Conservation (phyloP, 2,888 invertebrate genomes). For the Cataglyphis cursor region DNA sequence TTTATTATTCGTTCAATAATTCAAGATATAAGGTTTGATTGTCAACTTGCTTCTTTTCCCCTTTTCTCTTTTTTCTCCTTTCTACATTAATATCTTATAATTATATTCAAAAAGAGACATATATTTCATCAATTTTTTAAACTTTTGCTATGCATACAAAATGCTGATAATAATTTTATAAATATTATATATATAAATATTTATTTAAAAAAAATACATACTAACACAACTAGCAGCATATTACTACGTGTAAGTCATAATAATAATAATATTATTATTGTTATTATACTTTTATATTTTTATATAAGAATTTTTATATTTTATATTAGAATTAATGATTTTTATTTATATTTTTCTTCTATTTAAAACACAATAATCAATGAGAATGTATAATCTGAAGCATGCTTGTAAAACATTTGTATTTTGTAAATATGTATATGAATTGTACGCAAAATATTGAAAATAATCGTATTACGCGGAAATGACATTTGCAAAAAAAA, state of each 20-base stretch:
- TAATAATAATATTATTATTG: neutral
- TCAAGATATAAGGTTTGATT: neutral
- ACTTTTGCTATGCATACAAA: neutral
- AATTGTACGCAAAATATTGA: slow-evolving; percentile 23
- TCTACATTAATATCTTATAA: neutral
- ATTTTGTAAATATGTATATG: neutral
- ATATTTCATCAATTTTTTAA: neutral
- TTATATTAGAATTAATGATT: slow-evolving; percentile 16
- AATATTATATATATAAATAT: neutral
- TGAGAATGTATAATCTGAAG: slow-evolving; percentile 12
- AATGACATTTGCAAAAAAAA: slow-evolving; percentile 64
- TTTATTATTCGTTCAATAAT: neutral
- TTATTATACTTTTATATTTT: neutral
- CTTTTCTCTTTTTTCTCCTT: too few relatives aligned
- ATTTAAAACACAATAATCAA: neutral
- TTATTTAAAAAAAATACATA: neutral
- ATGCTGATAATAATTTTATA: neutral
- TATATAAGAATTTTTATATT: too few relatives aligned
- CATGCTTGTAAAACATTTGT: slow-evolving; percentile 4
- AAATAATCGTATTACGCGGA: slow-evolving; percentile 60
- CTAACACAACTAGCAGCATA: neutral
- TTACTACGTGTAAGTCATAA: neutral
- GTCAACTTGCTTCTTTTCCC: neutral
- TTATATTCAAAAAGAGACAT: neutral
- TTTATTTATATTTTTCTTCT: neutral